Percentiles rank a stretch among this genome's conserved stretches.
Evolutionary conservation across 2,888 invertebrate species (phyloP).

Genomic region (Julus scanicus): DNA sequence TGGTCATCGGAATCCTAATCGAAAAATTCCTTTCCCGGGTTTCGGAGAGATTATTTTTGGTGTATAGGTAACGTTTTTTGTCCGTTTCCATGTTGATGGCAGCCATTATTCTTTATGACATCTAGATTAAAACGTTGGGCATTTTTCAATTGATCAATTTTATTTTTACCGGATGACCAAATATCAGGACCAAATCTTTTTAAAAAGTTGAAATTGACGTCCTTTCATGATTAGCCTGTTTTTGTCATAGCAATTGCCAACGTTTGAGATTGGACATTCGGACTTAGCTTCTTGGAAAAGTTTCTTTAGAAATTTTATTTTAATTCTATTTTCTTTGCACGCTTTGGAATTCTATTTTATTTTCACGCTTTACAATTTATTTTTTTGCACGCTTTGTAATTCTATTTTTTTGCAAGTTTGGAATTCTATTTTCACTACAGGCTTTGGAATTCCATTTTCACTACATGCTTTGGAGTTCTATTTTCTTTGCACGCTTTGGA

Average conservation of each 20-base stretch:
- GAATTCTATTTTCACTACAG: too few relatives aligned
- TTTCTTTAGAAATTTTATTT: neutral
- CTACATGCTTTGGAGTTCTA: too few relatives aligned
- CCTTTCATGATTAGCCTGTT: neutral
- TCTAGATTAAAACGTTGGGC: conserved; percentile 26
- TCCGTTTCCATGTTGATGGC: neutral
- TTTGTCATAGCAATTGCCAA: neutral
- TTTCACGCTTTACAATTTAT: too few relatives aligned
- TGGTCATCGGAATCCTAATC: conserved; percentile 25
- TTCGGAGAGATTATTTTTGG: neutral
- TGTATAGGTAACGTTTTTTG: neutral
- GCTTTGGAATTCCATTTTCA: too few relatives aligned
- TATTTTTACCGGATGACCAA: neutral
- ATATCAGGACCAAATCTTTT: neutral
- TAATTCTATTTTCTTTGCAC: neutral
- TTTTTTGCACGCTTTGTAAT: too few relatives aligned
- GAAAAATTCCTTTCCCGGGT: neutral
- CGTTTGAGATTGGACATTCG: neutral
- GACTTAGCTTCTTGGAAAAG: neutral
- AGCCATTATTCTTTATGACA: conserved; percentile 19
- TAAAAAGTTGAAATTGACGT: neutral
- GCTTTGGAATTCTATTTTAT: too few relatives aligned
- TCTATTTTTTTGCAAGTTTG: too few relatives aligned
- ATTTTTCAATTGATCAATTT: neutral
- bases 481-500: too few relatives aligned